Evolutionary conservation across 2,113 vertebrate species (phyloP).

Genomic region (Paramisgurnus dabryanus): DNA sequence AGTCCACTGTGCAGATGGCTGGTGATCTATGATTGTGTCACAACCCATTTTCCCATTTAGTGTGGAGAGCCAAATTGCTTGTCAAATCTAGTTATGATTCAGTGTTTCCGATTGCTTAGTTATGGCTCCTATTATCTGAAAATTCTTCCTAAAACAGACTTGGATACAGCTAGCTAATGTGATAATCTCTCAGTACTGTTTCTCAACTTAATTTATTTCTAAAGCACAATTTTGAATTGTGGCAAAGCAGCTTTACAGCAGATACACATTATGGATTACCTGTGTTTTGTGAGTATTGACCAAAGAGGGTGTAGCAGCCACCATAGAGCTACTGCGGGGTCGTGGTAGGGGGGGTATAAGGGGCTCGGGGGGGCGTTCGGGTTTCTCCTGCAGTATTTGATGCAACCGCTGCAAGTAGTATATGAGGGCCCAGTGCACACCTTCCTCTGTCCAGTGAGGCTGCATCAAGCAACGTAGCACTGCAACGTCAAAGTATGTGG

Average conservation of each 20-base stretch:
- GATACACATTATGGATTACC: slow-evolving; percentile 63
- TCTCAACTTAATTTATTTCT: neutral
- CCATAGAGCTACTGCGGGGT: slow-evolving; percentile 97
- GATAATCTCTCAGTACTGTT: neutral
- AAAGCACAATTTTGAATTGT: too few species aligned
- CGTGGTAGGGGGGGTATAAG: slow-evolving; percentile 82
- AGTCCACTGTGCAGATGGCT: too few species aligned
- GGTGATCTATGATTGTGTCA: too few species aligned
- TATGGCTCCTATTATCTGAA: too few species aligned
- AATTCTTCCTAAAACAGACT: too few species aligned
- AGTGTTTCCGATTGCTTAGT: too few species aligned
- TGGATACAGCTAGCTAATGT: too few species aligned
- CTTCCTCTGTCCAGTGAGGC: slow-evolving; percentile 95
- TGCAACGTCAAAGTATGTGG: slow-evolving; percentile 95
- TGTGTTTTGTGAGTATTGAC: slow-evolving; percentile 99
- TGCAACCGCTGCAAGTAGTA: slow-evolving; percentile 91
- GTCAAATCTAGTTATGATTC: too few species aligned
- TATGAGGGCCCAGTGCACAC: slow-evolving; percentile 96
- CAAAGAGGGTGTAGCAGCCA: slow-evolving; percentile 90
- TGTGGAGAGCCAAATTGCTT: too few species aligned
- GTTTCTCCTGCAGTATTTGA: slow-evolving; percentile 95
- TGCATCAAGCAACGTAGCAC: slow-evolving; percentile 96
- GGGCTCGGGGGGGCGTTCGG: slow-evolving; percentile 83
- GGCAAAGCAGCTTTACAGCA: too few species aligned
- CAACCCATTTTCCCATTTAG: too few species aligned